phyloP scores from a whole-genome alignment of 2,797 vertebrate species.

The Chrosomus eos region DNA sequence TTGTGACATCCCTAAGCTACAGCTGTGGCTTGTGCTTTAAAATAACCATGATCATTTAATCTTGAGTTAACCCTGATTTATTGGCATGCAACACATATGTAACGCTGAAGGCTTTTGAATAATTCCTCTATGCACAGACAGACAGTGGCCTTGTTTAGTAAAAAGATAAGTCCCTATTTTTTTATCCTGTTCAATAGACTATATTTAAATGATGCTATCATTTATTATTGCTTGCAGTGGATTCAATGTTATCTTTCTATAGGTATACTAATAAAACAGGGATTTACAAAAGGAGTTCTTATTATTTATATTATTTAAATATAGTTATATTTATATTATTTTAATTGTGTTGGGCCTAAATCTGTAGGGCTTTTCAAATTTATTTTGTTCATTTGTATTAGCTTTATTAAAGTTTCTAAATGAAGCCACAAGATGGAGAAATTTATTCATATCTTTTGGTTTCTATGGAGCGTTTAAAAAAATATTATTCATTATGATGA shows the following conservation, averaged over 20 bases:
- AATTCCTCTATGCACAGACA: conserved; percentile 8
- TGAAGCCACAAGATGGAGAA: conserved; percentile 38
- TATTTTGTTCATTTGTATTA: neutral
- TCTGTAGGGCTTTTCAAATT: neutral
- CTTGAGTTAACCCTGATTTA: conserved; percentile 26
- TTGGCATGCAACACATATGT: conserved; percentile 3
- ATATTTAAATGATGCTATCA: neutral
- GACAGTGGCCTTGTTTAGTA: conserved; percentile 8
- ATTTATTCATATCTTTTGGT: conserved; percentile 5
- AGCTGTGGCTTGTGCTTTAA: conserved; percentile 14
- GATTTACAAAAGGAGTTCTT: neutral
- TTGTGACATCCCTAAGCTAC: conserved; percentile 14
- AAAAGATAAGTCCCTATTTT: neutral
- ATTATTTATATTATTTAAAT: neutral
- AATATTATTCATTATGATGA: no score
- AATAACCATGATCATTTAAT: conserved; percentile 40
- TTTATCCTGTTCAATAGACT: neutral
- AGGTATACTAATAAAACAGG: neutral
- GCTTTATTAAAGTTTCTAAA: neutral
- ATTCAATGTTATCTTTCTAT: neutral
- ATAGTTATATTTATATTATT: neutral
- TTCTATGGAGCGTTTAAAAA: neutral
- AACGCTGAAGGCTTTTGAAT: neutral
- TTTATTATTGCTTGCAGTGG: neutral
- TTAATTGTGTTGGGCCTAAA: neutral